Evolutionary conservation across 2,113 vertebrate species (phyloP).

Genomic region (Apodemus speciosus): DNA sequence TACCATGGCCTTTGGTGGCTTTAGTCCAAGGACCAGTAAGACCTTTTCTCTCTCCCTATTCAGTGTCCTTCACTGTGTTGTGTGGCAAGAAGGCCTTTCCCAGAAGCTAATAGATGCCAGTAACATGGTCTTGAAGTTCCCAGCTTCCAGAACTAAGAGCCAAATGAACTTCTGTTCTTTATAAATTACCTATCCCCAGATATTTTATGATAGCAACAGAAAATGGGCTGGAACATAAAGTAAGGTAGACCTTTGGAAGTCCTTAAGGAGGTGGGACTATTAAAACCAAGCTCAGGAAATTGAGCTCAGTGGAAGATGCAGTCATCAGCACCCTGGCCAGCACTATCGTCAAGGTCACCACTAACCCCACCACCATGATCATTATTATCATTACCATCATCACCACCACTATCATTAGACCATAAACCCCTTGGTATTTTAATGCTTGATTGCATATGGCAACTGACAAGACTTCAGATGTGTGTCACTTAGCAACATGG

Average conservation of each 20-base stretch:
- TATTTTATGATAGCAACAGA: not conserved
- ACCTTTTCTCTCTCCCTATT: not conserved
- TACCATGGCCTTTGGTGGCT: not conserved
- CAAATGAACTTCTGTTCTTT: not conserved
- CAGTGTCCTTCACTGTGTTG: not conserved
- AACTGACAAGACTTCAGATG: not conserved
- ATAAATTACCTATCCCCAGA: not conserved
- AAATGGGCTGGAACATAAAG: not conserved
- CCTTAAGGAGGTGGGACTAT: not conserved
- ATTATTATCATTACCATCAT: fast-evolving
- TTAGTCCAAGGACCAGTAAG: not conserved
- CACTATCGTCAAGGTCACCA: no score
- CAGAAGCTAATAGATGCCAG: not conserved
- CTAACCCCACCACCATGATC: fast-evolving
- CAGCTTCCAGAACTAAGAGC: not conserved
- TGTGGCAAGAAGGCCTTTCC: not conserved
- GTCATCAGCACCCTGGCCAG: not conserved
- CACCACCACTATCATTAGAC: not conserved
- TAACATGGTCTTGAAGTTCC: not conserved
- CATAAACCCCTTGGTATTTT: not conserved
- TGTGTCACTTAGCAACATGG: not conserved
- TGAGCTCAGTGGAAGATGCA: not conserved
- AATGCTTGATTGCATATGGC: not conserved
- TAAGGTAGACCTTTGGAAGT: not conserved
- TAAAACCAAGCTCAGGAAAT: not conserved